Base-by-base conservation (phyloP, 2,113 vertebrate genomes). In the Hucho hucho region DNA sequence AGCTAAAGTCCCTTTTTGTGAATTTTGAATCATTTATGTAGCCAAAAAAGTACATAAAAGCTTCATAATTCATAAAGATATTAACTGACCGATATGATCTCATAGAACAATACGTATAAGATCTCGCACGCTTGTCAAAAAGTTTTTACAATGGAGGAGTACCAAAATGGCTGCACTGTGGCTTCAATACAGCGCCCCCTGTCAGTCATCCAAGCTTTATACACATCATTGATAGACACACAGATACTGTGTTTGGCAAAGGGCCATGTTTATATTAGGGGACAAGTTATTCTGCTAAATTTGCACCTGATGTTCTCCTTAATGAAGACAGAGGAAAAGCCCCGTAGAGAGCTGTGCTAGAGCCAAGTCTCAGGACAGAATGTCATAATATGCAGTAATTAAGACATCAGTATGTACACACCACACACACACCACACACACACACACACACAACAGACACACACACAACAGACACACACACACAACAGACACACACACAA, bases 201-300 rank as follows among this genome's bases (percentile, higher is more conserved):
- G 37, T 43, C 37, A 12, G 37, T 43, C 37, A 3, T 43, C 37
- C 9, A 43, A 11, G 37, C 0, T 43, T 12, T 43, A 43, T 43
- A 43, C 37, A 43, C 9, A 43, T 43, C 37, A 43, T 12, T 11
- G 37, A 20, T 25, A 26, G 18, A 66, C 13, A 66, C 64, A 32
- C 5, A 18, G 11, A 16, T 6, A 29, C 25, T 18, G 49, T 29
- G 25, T 66, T 66, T 66, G 64, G 64, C 64, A 66, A 18, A 29
- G 24, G 14, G 64, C 64, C 64, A 66, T 66, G 26, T 66, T 66
- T 14, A 66, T 28, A 16, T 18, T 28, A 29, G 28, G 64, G 64
- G 64, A 66, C 64, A 66, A 29, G 25, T 29, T 66, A 66, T 66
- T 66, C 64, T 29, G 64, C 64, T 66, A 66, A 43, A 66, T 66